Evolutionary conservation across 64 coral and sea anemone species (phyloP).

Genomic region (Trachythela sp.): DNA sequence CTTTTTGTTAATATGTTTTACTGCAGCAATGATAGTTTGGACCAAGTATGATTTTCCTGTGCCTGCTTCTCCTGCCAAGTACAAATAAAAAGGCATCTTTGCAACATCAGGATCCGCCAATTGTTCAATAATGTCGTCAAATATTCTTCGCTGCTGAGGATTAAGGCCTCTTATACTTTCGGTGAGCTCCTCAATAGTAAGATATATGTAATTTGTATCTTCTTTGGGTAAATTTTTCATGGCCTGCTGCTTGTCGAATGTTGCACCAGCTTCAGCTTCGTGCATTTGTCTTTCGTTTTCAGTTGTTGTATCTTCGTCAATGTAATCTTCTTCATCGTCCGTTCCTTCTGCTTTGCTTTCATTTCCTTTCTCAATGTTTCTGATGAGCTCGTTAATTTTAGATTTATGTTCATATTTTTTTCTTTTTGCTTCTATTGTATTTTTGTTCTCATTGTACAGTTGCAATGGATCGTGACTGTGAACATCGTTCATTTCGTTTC

Average conservation of each 20-base stretch:
- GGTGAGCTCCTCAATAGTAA: neutral
- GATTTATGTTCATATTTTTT: conserved; percentile 15
- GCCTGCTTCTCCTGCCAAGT: neutral
- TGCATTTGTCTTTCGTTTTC: conserved; percentile 6
- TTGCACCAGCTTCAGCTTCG: neutral
- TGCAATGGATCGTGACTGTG: neutral
- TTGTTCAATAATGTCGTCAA: conserved; percentile 6
- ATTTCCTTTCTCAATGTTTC: neutral
- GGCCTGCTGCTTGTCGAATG: neutral
- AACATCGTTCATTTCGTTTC: conserved; percentile 5
- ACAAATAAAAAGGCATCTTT: neutral
- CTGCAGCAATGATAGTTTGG: neutral
- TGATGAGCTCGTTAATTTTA: conserved; percentile 13
- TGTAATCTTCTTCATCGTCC: neutral
- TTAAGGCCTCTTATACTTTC: neutral
- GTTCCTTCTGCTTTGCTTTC: neutral
- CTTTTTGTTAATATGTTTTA: conserved; percentile 16
- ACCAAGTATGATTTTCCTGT: conserved; percentile 13
- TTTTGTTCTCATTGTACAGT: conserved; percentile 1
- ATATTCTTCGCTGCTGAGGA: conserved; percentile 2
- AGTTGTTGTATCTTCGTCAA: conserved; percentile 12
- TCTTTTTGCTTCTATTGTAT: conserved; percentile 15
- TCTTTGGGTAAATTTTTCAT: neutral
- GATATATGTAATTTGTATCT: conserved; percentile 5
- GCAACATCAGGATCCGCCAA: neutral